Percentiles rank a stretch among this genome's conserved stretches.
Evolutionary conservation across 2,113 vertebrate species (phyloP).

Genomic region (Mobula hypostoma): DNA sequence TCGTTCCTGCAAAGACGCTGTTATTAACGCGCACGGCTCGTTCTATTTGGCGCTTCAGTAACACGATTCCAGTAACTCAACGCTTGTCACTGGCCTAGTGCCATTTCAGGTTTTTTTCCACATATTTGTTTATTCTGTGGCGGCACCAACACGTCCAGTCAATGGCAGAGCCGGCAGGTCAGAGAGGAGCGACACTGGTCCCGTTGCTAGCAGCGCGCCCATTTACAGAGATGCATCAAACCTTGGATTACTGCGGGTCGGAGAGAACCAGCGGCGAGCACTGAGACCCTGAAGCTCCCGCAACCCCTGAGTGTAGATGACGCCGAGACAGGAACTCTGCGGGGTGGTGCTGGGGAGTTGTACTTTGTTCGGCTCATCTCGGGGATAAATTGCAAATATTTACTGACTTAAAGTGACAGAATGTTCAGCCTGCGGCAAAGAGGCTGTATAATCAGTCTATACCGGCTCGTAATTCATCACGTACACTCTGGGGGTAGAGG

Average conservation of each 20-base stretch:
- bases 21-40: background rate
- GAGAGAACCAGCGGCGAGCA: background rate
- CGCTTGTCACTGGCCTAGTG: background rate
- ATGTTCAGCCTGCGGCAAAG: background rate
- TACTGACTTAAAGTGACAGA: background rate
- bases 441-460: background rate
- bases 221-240: background rate
- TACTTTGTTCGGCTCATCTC: background rate
- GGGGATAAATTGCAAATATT: background rate
- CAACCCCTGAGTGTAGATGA: background rate
- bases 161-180: background rate
- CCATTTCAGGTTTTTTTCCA: too few species aligned
- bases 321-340: background rate
- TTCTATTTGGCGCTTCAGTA: background rate
- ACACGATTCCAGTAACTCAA: background rate
- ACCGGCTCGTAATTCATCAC: background rate
- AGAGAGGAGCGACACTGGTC: too few species aligned
- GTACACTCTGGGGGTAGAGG: background rate
- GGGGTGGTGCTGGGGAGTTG: background rate
- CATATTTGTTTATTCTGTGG: background rate
- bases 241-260: background rate
- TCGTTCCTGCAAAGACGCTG: background rate
- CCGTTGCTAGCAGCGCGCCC: background rate
- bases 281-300: background rate
- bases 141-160: background rate